Percentiles rank a stretch among this genome's conserved stretches.
These are phyloP conservation scores for Eulemur mongoz DNA, from an alignment of 2,797 vertebrate species.

Conservation along the genomic window DNA sequence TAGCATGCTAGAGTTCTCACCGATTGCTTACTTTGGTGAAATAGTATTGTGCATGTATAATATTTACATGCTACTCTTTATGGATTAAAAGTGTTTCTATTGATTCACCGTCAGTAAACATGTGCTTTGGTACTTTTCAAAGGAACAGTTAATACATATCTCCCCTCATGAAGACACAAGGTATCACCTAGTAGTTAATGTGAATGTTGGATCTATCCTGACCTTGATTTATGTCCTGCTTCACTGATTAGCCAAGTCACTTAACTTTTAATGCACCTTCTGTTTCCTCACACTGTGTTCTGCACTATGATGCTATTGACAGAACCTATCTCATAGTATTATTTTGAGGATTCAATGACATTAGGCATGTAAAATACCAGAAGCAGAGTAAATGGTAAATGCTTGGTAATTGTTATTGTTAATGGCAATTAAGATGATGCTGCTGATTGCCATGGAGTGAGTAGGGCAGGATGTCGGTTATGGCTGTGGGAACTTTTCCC, in stretches of 20 bases:
- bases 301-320: not conserved
- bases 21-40: not conserved
- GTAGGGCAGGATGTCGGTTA: not conserved
- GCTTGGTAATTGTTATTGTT: not conserved
- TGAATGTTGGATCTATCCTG: not conserved
- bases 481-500: not conserved
- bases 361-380: not conserved
- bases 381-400: not conserved
- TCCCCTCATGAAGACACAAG: not conserved
- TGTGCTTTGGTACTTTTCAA: not conserved
- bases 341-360: constrained; percentile 32
- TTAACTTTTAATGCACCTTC: not conserved
- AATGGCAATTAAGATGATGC: not conserved
- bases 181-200: not conserved
- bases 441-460: not conserved
- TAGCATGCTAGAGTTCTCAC: not conserved
- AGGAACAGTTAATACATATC: not conserved
- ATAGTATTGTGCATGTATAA: not conserved
- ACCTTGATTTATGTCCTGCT: not conserved
- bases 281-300: not conserved
- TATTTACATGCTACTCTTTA: not conserved
- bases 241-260: not conserved
- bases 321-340: not conserved
- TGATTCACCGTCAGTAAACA: not conserved
- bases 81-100: not conserved